Conservation (phyloP, 2,888 invertebrate genomes). For the Noctua pronuba region DNA sequence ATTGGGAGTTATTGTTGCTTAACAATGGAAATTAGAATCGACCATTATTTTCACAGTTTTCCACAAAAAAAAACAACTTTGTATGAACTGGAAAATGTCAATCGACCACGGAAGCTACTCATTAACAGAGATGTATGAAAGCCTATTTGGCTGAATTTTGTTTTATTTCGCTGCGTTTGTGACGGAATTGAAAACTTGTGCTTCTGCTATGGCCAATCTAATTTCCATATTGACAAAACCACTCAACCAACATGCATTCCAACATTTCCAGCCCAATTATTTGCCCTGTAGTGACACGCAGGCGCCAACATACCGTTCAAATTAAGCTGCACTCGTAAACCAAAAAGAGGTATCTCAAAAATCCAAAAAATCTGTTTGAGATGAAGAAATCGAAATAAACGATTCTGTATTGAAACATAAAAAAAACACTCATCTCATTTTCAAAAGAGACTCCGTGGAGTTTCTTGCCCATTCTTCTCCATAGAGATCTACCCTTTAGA, state of each 20-base stretch:
- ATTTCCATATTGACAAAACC: background rate
- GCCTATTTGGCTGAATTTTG: background rate
- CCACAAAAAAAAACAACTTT: background rate
- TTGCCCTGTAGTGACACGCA: background rate
- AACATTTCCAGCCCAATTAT: constrained; percentile 40
- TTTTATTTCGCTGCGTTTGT: background rate
- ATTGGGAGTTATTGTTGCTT: background rate
- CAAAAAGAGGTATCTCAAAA: background rate
- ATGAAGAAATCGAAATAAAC: background rate
- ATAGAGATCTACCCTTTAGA: background rate
- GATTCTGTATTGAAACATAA: background rate
- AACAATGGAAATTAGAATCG: background rate
- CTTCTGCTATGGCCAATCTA: background rate
- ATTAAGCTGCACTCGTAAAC: background rate
- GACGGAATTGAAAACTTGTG: background rate
- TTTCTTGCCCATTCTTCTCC: background rate
- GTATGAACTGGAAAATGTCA: background rate
- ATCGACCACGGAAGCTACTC: background rate
- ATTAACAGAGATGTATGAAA: background rate
- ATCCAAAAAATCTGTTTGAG: background rate
- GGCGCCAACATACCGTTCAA: constrained; percentile 38
- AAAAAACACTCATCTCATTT: background rate
- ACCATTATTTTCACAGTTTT: background rate
- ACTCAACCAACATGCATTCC: constrained; percentile 8
- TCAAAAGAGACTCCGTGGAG: background rate